Evolutionary conservation across 2,888 invertebrate species (phyloP).

Genomic region (Phengaris alcon): DNA sequence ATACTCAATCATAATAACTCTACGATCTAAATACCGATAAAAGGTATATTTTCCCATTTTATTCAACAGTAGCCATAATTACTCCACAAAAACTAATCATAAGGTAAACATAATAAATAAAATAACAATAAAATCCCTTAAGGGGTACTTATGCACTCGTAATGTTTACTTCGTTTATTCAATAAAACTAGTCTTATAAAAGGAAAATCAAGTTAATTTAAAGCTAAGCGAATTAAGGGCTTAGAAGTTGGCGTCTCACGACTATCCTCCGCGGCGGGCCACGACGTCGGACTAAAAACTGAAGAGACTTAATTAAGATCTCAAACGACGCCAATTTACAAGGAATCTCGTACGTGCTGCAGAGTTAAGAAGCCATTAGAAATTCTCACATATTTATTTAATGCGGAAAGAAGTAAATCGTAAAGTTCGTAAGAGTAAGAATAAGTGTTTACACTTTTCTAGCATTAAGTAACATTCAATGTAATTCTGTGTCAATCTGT

Average conservation of each 20-base stretch:
- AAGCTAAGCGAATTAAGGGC: constrained; percentile 21
- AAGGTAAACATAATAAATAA: neutral
- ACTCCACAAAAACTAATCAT: neutral
- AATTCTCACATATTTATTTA: constrained; percentile 43
- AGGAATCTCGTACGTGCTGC: constrained; percentile 61
- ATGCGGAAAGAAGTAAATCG: constrained; percentile 32
- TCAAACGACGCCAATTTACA: constrained; percentile 73
- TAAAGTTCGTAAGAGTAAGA: neutral
- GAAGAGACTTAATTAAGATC: constrained; percentile 73
- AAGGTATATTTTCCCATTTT: too few species aligned
- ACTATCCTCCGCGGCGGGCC: constrained; percentile 37
- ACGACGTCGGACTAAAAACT: constrained; percentile 64
- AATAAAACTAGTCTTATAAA: constrained; percentile 19
- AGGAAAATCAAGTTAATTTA: constrained; percentile 19
- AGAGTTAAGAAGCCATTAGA: constrained; percentile 60
- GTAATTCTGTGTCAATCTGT: too few species aligned
- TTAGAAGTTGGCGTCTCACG: constrained; percentile 34
- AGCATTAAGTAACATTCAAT: neutral
- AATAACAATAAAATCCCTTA: neutral
- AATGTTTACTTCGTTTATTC: constrained; percentile 15
- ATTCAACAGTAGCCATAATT: neutral
- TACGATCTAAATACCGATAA: too few species aligned
- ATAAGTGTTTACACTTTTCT: neutral
- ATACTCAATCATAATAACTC: too few species aligned
- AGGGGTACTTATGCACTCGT: neutral